These are phyloP conservation scores for Polymixis lichenea DNA, from an alignment of 2,888 invertebrate species.

Conservation along the genomic window DNA sequence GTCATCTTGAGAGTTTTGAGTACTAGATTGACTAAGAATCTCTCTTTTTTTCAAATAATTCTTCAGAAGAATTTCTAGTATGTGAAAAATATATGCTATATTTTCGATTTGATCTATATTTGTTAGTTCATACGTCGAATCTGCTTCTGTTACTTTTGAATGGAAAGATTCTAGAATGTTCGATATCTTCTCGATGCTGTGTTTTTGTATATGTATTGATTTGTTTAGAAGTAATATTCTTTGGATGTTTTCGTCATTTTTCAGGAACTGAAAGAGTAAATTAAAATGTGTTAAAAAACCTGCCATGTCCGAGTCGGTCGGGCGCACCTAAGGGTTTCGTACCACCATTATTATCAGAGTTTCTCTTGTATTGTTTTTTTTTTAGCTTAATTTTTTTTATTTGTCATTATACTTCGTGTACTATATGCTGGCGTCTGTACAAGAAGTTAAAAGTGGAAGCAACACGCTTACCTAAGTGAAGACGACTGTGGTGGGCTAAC, in stretches of 20 bases:
- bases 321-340: not conserved
- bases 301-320: no score
- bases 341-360: not conserved
- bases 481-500: no score
- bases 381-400: no score
- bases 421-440: no score
- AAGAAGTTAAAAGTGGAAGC: no score
- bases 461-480: no score
- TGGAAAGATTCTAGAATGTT: slow-evolving; percentile 71
- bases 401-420: no score
- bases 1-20: slow-evolving; percentile 72
- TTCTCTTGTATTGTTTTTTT: no score
- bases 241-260: slow-evolving; percentile 78
- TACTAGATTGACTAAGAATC: slow-evolving; percentile 58
- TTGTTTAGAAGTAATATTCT: slow-evolving; percentile 79
- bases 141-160: slow-evolving; percentile 64
- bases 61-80: slow-evolving; percentile 78
- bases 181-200: slow-evolving; percentile 79
- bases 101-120: slow-evolving; percentile 77
- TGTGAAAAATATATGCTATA: slow-evolving; percentile 78
- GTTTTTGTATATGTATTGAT: slow-evolving; percentile 80
- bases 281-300: not conserved
- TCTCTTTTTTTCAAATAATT: slow-evolving; percentile 69
- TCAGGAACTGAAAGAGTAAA: slow-evolving; percentile 76
- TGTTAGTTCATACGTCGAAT: slow-evolving; percentile 72